A percentile compares a stretch with the other conserved stretches of the same genome.
Evolutionary conservation across 2,888 invertebrate species (phyloP).

Genomic region (Mactromeris polynyma): DNA sequence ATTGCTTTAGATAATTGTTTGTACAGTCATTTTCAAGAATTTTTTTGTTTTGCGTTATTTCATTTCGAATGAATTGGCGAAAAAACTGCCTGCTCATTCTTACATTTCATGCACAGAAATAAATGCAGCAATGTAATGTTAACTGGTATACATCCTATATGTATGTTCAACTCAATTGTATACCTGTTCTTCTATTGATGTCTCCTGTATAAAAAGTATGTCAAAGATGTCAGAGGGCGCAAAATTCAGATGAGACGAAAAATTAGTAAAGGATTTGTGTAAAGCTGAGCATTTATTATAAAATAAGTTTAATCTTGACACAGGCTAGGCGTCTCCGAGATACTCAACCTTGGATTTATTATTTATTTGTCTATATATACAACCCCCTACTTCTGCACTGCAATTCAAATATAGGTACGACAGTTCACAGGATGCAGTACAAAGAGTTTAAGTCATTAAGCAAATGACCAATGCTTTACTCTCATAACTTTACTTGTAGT

Average conservation of each 20-base stretch:
- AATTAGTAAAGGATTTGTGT: neutral
- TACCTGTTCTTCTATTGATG: too few relatives aligned
- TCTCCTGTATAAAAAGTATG: too few relatives aligned
- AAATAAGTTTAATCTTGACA: neutral
- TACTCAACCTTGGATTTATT: neutral
- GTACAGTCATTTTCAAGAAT: neutral
- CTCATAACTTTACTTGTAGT: neutral
- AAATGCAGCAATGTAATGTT: too few relatives aligned
- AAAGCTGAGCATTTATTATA: neutral
- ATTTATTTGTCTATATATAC: neutral
- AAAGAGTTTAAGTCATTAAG: neutral
- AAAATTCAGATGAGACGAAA: neutral
- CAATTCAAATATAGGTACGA: constrained; percentile 2
- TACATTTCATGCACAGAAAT: too few relatives aligned
- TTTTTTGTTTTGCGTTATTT: neutral
- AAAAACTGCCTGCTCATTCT: neutral
- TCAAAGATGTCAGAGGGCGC: neutral
- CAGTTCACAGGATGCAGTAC: neutral
- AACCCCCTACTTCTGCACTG: neutral
- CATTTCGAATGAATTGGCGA: neutral
- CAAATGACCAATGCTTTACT: neutral
- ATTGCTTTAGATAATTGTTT: neutral
- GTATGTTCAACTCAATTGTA: too few relatives aligned
- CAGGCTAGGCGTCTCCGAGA: neutral
- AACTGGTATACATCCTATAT: too few relatives aligned